These are phyloP conservation scores for Protomyctophum bolini DNA, from an alignment of 2,113 vertebrate genomes.

Conservation along the genomic window DNA sequence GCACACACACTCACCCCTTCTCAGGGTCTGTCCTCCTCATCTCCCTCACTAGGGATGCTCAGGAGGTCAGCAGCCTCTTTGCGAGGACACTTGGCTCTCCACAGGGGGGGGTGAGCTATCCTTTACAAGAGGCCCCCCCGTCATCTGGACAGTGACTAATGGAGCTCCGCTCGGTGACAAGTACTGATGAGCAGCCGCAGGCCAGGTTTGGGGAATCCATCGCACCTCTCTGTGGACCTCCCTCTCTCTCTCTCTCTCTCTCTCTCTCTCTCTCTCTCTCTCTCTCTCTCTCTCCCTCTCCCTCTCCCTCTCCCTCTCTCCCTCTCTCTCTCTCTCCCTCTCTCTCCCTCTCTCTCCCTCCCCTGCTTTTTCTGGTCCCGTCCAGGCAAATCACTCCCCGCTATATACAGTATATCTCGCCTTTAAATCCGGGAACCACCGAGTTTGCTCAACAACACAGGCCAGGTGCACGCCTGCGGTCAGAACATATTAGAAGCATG, in stretches of 20 bases:
- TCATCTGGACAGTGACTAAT: conserved; percentile 81
- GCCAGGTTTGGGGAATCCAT: conserved; percentile 52
- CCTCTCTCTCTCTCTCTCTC: conserved; percentile 11
- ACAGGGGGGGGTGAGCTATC: conserved; percentile 69
- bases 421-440: conserved; percentile 21
- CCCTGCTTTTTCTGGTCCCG: conserved; percentile 24
- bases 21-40: conserved; percentile 35
- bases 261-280: no score
- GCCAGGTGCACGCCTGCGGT: conserved; percentile 36
- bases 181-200: conserved; percentile 77
- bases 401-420: conserved; percentile 10
- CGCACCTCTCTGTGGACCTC: conserved; percentile 39
- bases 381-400: conserved; percentile 28
- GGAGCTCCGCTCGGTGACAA: conserved; percentile 72
- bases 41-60: conserved; percentile 47
- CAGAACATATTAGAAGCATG: conserved; percentile 1
- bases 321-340: no score
- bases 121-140: conserved; percentile 72
- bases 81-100: conserved; percentile 73
- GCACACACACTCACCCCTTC: conserved; percentile 40
- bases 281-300: no score
- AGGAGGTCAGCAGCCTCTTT: conserved; percentile 72
- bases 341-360: no score
- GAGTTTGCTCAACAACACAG: conserved; percentile 52
- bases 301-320: no score